phyloP scores from a whole-genome alignment of 2,113 vertebrate species.

The Calypte anna region DNA sequence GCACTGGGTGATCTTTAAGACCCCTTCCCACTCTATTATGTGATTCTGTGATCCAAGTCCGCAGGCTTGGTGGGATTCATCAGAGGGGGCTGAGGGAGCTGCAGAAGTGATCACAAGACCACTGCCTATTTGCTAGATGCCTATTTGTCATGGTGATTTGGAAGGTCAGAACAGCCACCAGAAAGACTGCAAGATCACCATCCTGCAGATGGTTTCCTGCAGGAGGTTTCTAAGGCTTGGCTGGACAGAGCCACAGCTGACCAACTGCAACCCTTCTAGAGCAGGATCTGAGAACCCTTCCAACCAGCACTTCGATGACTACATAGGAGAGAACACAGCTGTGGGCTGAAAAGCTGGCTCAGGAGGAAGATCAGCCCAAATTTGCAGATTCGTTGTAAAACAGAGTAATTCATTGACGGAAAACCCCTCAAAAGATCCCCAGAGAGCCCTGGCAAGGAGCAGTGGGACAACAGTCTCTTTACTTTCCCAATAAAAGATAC shows the following conservation, averaged over 20 bases:
- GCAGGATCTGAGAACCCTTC: not conserved
- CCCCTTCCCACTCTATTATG: too few relatives aligned
- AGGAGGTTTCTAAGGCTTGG: not conserved
- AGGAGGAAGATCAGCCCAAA: not conserved
- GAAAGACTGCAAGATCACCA: not conserved
- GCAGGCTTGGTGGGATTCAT: not conserved
- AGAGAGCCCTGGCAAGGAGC: not conserved
- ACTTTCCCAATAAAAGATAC: not conserved
- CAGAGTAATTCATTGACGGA: not conserved
- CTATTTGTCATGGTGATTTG: not conserved
- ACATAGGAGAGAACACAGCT: not conserved
- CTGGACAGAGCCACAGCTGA: not conserved
- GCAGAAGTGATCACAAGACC: rapidly evolving
- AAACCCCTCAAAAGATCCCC: not conserved
- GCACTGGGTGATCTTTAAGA: too few relatives aligned
- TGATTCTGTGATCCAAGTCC: not conserved
- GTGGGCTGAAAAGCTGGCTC: not conserved
- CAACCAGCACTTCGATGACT: not conserved
- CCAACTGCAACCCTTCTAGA: rapidly evolving
- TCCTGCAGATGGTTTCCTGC: too few relatives aligned
- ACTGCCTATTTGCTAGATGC: not conserved
- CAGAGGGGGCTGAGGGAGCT: not conserved
- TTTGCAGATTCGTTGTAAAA: not conserved
- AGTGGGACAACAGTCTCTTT: not conserved
- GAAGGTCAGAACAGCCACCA: not conserved